Conservation (phyloP, 2,113 vertebrate genomes). For the Puntigrus tetrazona region DNA sequence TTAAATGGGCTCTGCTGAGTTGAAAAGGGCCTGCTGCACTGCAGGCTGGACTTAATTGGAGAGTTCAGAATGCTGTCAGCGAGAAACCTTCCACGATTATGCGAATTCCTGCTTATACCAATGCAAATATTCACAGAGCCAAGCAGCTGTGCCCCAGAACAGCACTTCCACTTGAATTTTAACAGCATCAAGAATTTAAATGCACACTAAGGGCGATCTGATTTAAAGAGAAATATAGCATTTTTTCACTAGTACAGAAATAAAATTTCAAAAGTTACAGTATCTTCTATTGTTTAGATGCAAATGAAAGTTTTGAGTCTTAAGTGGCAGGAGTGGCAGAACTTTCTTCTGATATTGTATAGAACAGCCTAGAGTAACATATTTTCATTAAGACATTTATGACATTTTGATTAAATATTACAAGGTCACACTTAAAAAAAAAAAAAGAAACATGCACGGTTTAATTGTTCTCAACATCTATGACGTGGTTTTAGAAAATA, state of each 20-base stretch:
- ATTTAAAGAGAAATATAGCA: neutral
- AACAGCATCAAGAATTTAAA: neutral
- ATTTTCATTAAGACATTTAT: neutral
- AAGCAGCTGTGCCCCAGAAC: constrained; percentile 9
- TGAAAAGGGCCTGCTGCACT: constrained; percentile 56
- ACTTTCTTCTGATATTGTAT: neutral
- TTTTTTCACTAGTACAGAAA: neutral
- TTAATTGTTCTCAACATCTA: neutral
- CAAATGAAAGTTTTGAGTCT: neutral
- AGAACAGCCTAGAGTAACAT: neutral
- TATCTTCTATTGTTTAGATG: neutral
- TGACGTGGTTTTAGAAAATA: neutral
- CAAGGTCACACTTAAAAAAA: neutral
- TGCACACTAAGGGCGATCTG: neutral
- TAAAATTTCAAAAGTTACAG: neutral
- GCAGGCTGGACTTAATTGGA: constrained; percentile 62
- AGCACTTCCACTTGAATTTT: neutral
- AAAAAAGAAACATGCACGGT: neutral
- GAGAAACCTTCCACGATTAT: constrained; percentile 18
- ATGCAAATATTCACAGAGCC: constrained; percentile 21
- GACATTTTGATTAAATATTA: neutral
- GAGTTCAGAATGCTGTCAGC: constrained; percentile 41
- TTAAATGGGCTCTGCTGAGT: constrained; percentile 38
- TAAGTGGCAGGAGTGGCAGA: neutral
- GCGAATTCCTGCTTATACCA: neutral